A percentile compares a stretch with the other conserved stretches of the same genome.
These are phyloP conservation scores for Dasyornis broadbenti DNA, from an alignment of 2,113 vertebrate species.

Conservation along the genomic window DNA sequence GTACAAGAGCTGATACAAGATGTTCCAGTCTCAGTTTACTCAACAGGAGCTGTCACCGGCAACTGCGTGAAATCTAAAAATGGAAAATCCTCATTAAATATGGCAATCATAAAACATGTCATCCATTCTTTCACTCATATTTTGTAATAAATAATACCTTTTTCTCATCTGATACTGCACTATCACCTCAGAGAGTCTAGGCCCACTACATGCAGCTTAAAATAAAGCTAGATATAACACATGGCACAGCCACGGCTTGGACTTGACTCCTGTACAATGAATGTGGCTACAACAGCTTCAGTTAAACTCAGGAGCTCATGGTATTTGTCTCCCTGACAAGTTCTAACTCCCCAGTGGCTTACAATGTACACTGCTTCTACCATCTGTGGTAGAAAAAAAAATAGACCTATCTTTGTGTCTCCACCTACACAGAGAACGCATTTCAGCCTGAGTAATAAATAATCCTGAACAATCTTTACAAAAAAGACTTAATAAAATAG, in stretches of 20 bases:
- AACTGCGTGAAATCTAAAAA: not conserved
- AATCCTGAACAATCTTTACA: not conserved
- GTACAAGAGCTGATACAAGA: not conserved
- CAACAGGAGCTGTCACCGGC: not conserved
- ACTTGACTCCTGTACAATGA: not conserved
- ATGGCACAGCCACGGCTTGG: rapidly evolving
- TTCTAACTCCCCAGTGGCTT: not conserved
- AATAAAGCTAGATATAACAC: not conserved
- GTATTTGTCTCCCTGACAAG: not conserved
- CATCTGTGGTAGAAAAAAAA: not conserved
- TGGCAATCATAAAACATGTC: not conserved
- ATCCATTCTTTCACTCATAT: not conserved
- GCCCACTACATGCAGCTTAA: not conserved
- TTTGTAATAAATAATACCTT: not conserved
- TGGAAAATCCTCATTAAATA: conserved; percentile 15
- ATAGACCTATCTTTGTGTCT: rapidly evolving
- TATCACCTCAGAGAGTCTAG: not conserved
- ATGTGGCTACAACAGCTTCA: not conserved
- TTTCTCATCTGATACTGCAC: not conserved
- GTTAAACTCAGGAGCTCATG: not conserved
- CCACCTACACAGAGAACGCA: not conserved
- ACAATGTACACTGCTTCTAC: not conserved
- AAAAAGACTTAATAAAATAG: not conserved
- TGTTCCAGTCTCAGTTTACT: not conserved
- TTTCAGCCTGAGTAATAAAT: not conserved